These are phyloP conservation scores for Xanthorhoe designata DNA, from an alignment of 2,888 invertebrate species.

Conservation along the genomic window DNA sequence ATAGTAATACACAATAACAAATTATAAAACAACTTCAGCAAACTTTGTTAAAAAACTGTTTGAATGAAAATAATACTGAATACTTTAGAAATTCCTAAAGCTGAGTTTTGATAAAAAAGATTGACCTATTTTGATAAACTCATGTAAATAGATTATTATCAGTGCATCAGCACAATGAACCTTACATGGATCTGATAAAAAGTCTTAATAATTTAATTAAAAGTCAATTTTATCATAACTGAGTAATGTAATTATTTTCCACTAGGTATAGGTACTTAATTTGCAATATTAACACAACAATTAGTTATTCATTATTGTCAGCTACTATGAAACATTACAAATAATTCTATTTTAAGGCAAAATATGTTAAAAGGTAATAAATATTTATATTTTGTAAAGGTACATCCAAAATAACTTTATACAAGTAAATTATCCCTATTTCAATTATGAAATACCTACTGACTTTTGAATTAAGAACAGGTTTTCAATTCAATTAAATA, in stretches of 20 bases:
- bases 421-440: background rate
- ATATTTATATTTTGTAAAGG: background rate
- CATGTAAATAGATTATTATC: conserved; percentile 15
- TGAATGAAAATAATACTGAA: too few species aligned
- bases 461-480: background rate
- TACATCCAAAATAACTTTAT: background rate
- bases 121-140: conserved; percentile 29
- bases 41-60: too few species aligned
- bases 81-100: background rate
- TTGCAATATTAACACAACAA: background rate
- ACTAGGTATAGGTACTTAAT: background rate
- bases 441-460: background rate
- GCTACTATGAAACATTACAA: too few species aligned
- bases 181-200: conserved; percentile 16
- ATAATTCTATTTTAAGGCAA: background rate
- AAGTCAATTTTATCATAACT: background rate
- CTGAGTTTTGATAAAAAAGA: conserved; percentile 6
- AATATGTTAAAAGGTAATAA: background rate
- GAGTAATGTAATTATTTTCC: background rate
- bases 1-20: too few species aligned
- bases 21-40: too few species aligned
- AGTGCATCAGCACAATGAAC: conserved; percentile 33
- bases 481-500: background rate
- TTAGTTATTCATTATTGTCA: too few species aligned
- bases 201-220: background rate